phyloP scores from a whole-genome alignment of 2,888 invertebrate species.

The Abscondita cerata region DNA sequence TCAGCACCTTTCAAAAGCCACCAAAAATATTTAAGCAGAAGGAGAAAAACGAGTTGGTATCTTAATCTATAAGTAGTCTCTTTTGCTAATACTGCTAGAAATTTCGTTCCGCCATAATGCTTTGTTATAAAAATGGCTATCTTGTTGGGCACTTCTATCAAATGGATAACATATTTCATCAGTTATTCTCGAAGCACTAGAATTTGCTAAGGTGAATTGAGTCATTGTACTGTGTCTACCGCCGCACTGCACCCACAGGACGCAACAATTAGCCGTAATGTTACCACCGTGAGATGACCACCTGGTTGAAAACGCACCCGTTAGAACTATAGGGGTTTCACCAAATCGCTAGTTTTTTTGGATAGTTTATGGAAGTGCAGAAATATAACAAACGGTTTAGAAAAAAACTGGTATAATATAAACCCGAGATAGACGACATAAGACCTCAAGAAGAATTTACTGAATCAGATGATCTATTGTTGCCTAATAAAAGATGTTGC shows the following conservation, averaged over 20 bases:
- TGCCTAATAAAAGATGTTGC: neutral
- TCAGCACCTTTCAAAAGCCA: conserved; percentile 25
- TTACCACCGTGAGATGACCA: conserved; percentile 2
- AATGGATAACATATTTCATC: conserved; percentile 19
- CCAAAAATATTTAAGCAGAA: conserved; percentile 39
- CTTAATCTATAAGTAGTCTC: conserved; percentile 49
- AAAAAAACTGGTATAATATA: conserved; percentile 2
- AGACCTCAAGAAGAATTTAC: neutral
- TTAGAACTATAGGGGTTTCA: conserved; percentile 11
- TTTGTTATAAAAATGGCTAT: conserved; percentile 5
- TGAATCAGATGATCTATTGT: neutral
- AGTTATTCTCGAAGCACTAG: neutral
- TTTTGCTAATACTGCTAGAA: conserved; percentile 46
- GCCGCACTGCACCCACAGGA: conserved; percentile 41
- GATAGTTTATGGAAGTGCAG: conserved; percentile 9
- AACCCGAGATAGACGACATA: no score
- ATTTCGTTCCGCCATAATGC: conserved; percentile 1
- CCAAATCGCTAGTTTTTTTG: conserved; percentile 11
- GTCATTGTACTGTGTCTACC: conserved; percentile 50
- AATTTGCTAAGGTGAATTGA: conserved; percentile 32
- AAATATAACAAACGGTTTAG: conserved; percentile 11
- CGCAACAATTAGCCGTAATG: conserved; percentile 46
- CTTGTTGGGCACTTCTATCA: conserved; percentile 9
- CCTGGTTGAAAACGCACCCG: conserved; percentile 12
- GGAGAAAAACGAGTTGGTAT: conserved; percentile 53